A percentile compares a stretch with the other conserved stretches of the same genome.
phyloP scores from a whole-genome alignment of 2,888 invertebrate species.

The Bellardia pandia region DNA sequence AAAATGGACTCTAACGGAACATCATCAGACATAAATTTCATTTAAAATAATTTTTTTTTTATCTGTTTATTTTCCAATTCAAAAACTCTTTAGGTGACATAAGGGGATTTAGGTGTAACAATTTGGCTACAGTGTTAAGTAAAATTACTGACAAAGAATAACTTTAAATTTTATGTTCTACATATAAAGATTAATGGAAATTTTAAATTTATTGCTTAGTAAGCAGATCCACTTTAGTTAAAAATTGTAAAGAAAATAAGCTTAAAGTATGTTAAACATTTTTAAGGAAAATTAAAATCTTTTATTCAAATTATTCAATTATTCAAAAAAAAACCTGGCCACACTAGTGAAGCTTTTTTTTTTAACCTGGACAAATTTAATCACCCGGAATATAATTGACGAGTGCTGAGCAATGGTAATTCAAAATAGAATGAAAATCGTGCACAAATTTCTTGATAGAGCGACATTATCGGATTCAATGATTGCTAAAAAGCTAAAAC shows the following conservation, averaged over 20 bases:
- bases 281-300: no score
- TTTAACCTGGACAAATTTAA: no score
- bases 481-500: no score
- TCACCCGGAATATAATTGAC: no score
- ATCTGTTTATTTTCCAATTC: background rate
- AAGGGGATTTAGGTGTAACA: background rate
- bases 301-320: no score
- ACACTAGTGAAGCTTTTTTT: no score
- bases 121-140: background rate
- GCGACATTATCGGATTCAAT: no score
- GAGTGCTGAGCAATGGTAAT: no score
- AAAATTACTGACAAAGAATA: constrained; percentile 5
- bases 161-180: constrained; percentile 8
- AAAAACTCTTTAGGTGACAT: constrained; percentile 35
- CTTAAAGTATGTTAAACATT: no score
- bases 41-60: constrained; percentile 44
- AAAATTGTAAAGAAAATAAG: background rate
- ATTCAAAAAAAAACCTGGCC: no score
- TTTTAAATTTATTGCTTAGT: constrained; percentile 1
- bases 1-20: constrained; percentile 29
- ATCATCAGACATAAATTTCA: constrained; percentile 42
- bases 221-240: background rate
- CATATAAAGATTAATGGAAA: constrained; percentile 11
- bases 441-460: no score
- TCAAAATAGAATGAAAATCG: no score